A percentile compares a stretch with the other conserved stretches of the same genome.
Evolutionary conservation across 1,140 invertebrate species (phyloP).

Genomic region (Camponotus pennsylvanicus): DNA sequence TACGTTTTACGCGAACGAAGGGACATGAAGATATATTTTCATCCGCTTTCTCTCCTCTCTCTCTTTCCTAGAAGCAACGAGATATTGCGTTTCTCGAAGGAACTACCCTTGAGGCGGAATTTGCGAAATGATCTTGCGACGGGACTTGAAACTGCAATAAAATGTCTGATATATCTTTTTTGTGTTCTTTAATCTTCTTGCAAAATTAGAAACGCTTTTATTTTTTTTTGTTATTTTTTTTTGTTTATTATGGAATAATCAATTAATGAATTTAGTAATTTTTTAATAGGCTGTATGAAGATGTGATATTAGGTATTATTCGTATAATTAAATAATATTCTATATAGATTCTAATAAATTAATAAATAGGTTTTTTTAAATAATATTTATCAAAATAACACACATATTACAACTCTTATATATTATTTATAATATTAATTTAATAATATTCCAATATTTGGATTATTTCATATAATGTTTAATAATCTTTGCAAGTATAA

Average conservation of each 20-base stretch:
- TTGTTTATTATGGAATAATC: slow-evolving; percentile 8
- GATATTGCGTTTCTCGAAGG: slow-evolving; percentile 43
- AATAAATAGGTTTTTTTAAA: no score
- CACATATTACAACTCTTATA: no score
- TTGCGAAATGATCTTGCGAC: slow-evolving; percentile 24
- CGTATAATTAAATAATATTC: not conserved
- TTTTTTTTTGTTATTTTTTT: not conserved
- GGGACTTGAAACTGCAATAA: slow-evolving; percentile 21
- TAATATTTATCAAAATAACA: no score
- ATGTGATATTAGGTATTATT: not conserved
- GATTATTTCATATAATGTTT: not conserved
- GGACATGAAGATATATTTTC: not conserved
- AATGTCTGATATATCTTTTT: slow-evolving; percentile 18
- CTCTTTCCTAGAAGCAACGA: not conserved
- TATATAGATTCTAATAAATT: no score
- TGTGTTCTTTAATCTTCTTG: not conserved
- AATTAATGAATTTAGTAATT: not conserved
- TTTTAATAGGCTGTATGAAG: not conserved
- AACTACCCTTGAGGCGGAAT: slow-evolving; percentile 6
- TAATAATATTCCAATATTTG: no score
- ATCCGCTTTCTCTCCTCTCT: not conserved
- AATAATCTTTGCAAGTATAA: no score
- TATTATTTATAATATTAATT: no score
- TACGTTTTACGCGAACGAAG: slow-evolving; percentile 48
- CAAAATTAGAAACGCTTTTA: not conserved